Evolutionary conservation across 2,888 invertebrate genomes (phyloP).

Genomic region (Lithophane semibrunnea): DNA sequence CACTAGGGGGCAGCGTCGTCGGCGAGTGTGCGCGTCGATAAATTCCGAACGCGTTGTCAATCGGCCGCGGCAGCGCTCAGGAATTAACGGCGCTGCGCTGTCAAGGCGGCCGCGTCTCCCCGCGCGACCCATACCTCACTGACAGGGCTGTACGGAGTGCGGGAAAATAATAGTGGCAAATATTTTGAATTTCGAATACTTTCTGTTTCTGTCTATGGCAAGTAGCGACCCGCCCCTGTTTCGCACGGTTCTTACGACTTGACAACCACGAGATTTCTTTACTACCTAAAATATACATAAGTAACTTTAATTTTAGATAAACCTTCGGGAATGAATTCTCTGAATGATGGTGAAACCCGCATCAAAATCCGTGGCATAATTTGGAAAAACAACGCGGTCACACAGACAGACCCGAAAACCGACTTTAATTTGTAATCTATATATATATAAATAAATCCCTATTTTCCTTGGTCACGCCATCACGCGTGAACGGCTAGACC

Average conservation of each 20-base stretch:
- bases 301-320: background rate
- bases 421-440: too few species aligned
- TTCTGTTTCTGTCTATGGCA: background rate
- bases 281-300: too few species aligned
- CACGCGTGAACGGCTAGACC: too few species aligned
- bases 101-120: conserved; percentile 83
- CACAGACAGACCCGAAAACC: too few species aligned
- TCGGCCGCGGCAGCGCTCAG: conserved; percentile 87
- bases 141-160: conserved; percentile 56
- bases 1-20: conserved; percentile 65
- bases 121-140: conserved; percentile 65
- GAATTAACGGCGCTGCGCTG: conserved; percentile 88
- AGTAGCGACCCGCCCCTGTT: background rate
- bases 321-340: background rate
- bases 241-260: background rate
- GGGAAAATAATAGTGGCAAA: background rate
- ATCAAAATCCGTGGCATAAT: background rate
- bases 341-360: background rate
- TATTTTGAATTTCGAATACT: conserved; percentile 32
- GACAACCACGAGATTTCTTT: background rate
- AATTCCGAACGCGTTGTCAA: conserved; percentile 90
- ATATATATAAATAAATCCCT: too few species aligned
- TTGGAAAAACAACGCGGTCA: too few species aligned
- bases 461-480: too few species aligned
- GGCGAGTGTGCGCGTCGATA: conserved; percentile 89